A percentile compares a stretch with the other conserved stretches of the same genome.
Conservation (phyloP, 2,888 invertebrate species). For the Dinocampus coccinellae region DNA sequence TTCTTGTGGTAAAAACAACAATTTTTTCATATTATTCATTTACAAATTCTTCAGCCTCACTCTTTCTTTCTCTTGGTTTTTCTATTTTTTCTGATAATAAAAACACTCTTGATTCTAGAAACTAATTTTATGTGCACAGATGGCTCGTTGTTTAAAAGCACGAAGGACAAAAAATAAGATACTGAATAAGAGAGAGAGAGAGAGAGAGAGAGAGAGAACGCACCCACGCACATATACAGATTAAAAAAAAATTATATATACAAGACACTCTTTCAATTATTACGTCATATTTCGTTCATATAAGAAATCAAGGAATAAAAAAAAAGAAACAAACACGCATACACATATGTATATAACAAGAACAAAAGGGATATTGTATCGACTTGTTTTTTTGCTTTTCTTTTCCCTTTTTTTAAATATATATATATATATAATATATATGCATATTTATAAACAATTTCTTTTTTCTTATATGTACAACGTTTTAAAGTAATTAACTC, state of each 20-base stretch:
- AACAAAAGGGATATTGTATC: slow-evolving; percentile 30
- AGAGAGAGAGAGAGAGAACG: neutral
- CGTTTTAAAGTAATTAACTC: slow-evolving; percentile 37
- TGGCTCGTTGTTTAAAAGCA: slow-evolving; percentile 7
- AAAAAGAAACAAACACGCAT: neutral
- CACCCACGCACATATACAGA: neutral
- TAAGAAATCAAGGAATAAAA: neutral
- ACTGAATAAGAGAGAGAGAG: too few species aligned
- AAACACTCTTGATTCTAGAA: neutral
- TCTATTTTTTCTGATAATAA: neutral
- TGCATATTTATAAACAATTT: slow-evolving; percentile 25
- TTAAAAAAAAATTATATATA: slow-evolving; percentile 2
- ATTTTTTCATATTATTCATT: neutral
- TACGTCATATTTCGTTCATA: slow-evolving; percentile 3
- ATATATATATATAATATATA: neutral
- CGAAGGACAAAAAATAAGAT: neutral
- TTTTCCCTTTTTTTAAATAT: slow-evolving; percentile 23
- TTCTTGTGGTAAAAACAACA: slow-evolving; percentile 22
- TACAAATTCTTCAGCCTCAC: neutral
- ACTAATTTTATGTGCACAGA: slow-evolving; percentile 10
- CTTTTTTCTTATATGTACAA: slow-evolving; percentile 42
- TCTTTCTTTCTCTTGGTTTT: neutral
- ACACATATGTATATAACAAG: slow-evolving; percentile 20
- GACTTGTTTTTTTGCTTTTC: neutral
- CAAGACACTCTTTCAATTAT: neutral